These are phyloP conservation scores for Netelia melanura DNA, from an alignment of 2,888 invertebrate species.

Conservation along the genomic window DNA sequence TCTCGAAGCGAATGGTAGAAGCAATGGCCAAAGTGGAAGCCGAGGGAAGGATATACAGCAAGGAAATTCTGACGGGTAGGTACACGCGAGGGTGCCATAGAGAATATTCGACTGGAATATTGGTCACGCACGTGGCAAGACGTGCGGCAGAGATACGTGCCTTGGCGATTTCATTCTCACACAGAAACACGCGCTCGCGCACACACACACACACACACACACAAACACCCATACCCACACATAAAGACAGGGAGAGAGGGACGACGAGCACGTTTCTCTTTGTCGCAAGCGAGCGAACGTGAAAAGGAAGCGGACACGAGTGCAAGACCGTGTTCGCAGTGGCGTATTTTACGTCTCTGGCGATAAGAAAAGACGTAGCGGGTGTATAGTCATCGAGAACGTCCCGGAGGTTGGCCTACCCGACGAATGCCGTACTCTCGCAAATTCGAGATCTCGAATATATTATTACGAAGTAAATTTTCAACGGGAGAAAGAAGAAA, in stretches of 20 bases:
- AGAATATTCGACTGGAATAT: conserved; percentile 59
- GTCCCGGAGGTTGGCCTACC: background rate
- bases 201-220: background rate
- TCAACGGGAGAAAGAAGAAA: background rate
- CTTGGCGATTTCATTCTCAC: conserved; percentile 43
- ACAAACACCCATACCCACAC: too few species aligned
- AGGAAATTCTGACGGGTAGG: conserved; percentile 12
- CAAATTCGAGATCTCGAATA: conserved; percentile 42
- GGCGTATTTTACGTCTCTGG: conserved; percentile 48
- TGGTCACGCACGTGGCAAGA: conserved; percentile 59
- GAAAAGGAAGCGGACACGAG: conserved; percentile 11
- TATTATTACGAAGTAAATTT: conserved; percentile 47
- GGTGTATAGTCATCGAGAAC: conserved; percentile 14
- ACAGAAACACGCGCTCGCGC: background rate
- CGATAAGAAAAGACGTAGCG: conserved; percentile 48
- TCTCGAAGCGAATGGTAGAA: conserved; percentile 1
- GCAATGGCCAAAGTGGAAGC: background rate
- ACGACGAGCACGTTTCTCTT: background rate
- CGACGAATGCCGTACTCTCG: conserved; percentile 12
- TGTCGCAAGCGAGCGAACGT: conserved; percentile 10
- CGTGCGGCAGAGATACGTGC: conserved; percentile 61
- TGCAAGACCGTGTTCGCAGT: conserved; percentile 29
- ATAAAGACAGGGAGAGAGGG: background rate
- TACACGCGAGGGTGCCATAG: conserved; percentile 50
- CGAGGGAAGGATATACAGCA: background rate